A percentile compares a stretch with the other conserved stretches of the same genome.
phyloP scores from a whole-genome alignment of 2,888 invertebrate species.

The Cerastoderma edule region DNA sequence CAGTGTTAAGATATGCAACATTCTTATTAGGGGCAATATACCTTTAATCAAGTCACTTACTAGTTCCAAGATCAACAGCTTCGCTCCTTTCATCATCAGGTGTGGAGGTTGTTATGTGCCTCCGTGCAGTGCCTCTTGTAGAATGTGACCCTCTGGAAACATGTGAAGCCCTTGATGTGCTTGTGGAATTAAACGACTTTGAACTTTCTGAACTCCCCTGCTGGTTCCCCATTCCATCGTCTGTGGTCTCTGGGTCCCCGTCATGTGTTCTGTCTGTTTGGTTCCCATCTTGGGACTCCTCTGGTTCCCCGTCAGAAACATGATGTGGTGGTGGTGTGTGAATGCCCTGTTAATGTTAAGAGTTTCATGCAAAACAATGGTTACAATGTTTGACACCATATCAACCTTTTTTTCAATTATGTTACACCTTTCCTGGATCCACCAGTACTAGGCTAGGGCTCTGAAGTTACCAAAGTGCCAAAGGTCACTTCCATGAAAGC shows the following conservation, averaged over 20 bases:
- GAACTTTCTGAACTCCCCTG: conserved; percentile 45
- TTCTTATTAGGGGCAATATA: too few relatives aligned
- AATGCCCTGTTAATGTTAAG: conserved; percentile 17
- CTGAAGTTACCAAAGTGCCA: too few relatives aligned
- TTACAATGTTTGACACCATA: not conserved
- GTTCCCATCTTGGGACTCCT: conserved; percentile 5
- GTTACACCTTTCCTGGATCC: too few relatives aligned
- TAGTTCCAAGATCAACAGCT: conserved; percentile 25
- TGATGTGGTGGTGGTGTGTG: conserved; percentile 32
- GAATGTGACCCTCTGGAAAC: conserved; percentile 34
- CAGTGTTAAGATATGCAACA: too few relatives aligned
- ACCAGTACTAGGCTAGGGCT: too few relatives aligned
- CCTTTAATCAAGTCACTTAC: too few relatives aligned
- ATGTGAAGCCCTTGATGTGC: conserved; percentile 30
- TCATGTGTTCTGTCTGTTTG: not conserved
- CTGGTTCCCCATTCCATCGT: conserved; percentile 32
- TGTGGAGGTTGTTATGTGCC: conserved; percentile 24
- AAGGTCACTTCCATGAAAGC: too few relatives aligned
- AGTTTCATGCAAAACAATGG: not conserved
- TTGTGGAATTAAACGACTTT: conserved; percentile 45
- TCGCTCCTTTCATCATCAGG: conserved; percentile 10
- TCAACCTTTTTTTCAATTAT: too few relatives aligned
- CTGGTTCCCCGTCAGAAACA: conserved; percentile 32
- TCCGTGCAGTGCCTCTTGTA: conserved; percentile 32
- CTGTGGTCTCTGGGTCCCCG: conserved; percentile 12